Evolutionary conservation across 2,797 vertebrate species (phyloP).

Genomic region (Oreortyx pictus): DNA sequence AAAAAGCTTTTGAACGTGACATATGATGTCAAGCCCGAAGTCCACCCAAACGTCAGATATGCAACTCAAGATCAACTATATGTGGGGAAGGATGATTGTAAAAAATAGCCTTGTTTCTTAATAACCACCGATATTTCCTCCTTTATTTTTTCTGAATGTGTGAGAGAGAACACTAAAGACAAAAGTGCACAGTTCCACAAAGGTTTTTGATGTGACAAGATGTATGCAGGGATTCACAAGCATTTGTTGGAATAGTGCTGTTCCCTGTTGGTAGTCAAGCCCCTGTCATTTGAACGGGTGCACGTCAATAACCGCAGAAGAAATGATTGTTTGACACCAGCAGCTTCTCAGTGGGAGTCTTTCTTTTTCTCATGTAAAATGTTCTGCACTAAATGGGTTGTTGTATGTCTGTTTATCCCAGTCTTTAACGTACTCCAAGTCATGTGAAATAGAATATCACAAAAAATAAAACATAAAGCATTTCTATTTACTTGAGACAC

Average conservation of each 20-base stretch:
- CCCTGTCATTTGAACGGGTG: not conserved
- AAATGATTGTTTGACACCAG: conserved; percentile 55
- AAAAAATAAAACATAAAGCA: not conserved
- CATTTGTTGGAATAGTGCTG: conserved; percentile 15
- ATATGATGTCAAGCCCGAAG: conserved; percentile 77
- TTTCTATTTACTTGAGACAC: not conserved
- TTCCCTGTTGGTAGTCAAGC: not conserved
- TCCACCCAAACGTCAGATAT: conserved; percentile 77
- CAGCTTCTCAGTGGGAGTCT: conserved; percentile 53
- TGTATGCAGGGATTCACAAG: not conserved
- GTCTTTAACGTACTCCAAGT: not conserved
- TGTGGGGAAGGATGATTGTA: not conserved
- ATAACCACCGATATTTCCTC: not conserved
- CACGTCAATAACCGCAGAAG: conserved; percentile 37
- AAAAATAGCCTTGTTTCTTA: not conserved
- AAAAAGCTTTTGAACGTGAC: conserved; percentile 71
- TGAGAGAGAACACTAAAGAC: not conserved
- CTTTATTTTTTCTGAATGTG: not conserved
- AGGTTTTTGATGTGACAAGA: conserved; percentile 7
- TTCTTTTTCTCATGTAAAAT: conserved; percentile 44
- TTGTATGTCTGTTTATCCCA: conserved; percentile 21
- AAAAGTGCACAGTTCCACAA: not conserved
- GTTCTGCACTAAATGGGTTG: not conserved
- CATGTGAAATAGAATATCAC: not conserved
- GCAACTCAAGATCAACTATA: not conserved